Conservation (phyloP, 2,113 vertebrate species). For the Reinhardtius hippoglossoides region DNA sequence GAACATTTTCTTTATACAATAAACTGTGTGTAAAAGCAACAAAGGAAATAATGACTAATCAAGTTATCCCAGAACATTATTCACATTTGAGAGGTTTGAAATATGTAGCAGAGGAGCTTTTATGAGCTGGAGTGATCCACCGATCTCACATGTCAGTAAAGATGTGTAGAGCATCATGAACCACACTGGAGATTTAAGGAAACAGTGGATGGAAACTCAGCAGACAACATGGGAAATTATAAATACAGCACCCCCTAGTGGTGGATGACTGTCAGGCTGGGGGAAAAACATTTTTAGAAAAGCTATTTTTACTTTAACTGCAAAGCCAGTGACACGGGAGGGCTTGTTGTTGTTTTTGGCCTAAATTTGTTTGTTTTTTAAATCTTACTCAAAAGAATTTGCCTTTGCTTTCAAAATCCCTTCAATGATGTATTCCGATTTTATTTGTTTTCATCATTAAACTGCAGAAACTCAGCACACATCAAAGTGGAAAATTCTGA, state of each 20-base stretch:
- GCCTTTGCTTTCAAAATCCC: too few species aligned
- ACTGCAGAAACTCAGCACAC: neutral
- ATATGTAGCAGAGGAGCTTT: neutral
- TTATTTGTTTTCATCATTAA: too few species aligned
- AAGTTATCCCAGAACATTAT: neutral
- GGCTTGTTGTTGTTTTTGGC: too few species aligned
- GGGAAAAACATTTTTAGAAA: too few species aligned
- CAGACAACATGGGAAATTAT: neutral
- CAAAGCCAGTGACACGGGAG: neutral
- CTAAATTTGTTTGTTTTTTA: too few species aligned
- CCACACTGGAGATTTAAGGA: neutral
- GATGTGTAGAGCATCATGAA: neutral
- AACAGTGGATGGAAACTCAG: neutral
- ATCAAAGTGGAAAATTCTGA: neutral
- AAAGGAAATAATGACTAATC: neutral
- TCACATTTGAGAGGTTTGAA: too few species aligned
- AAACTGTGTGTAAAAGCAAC: constrained; percentile 48
- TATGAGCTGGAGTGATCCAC: neutral
- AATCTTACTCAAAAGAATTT: neutral
- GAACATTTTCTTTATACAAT: constrained; percentile 58
- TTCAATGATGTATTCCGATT: too few species aligned
- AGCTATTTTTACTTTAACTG: neutral
- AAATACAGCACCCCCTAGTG: neutral
- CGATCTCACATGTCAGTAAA: neutral
- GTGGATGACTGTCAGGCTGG: neutral